Conservation (phyloP, 2,113 vertebrate species). For the Ceyx melanurus region DNA sequence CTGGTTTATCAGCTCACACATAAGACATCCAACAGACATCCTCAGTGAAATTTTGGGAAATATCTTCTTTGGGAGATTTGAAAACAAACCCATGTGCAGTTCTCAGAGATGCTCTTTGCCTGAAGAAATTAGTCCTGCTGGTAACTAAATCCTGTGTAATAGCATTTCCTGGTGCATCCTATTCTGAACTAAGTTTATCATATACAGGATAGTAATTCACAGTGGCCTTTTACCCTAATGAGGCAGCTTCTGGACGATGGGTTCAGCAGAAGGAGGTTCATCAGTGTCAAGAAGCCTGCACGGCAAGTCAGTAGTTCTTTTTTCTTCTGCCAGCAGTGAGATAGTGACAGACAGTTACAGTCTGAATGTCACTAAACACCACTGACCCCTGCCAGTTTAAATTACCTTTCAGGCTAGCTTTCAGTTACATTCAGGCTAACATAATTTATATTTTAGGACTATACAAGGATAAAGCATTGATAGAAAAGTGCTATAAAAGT, state of each 20-base stretch:
- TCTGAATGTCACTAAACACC: background rate
- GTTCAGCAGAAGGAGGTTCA: background rate
- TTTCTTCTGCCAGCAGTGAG: background rate
- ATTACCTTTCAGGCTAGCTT: background rate
- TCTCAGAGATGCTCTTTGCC: background rate
- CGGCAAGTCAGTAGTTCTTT: background rate
- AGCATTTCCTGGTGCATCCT: background rate
- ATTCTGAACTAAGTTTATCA: background rate
- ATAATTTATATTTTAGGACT: background rate
- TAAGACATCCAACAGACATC: background rate
- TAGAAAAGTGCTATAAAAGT: background rate
- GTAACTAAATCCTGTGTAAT: background rate
- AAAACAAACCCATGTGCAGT: rapidly evolving
- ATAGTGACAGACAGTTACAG: background rate
- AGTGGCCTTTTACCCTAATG: background rate
- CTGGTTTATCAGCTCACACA: background rate
- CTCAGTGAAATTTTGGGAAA: background rate
- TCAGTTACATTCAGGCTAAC: background rate
- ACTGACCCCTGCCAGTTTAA: background rate
- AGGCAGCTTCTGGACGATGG: background rate
- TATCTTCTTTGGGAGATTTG: background rate
- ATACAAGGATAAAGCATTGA: background rate
- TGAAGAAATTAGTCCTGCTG: background rate
- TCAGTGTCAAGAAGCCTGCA: background rate
- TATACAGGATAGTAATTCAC: background rate